Evolutionary conservation across 2,888 invertebrate genomes (phyloP).

Genomic region (Xanthia icteritia): DNA sequence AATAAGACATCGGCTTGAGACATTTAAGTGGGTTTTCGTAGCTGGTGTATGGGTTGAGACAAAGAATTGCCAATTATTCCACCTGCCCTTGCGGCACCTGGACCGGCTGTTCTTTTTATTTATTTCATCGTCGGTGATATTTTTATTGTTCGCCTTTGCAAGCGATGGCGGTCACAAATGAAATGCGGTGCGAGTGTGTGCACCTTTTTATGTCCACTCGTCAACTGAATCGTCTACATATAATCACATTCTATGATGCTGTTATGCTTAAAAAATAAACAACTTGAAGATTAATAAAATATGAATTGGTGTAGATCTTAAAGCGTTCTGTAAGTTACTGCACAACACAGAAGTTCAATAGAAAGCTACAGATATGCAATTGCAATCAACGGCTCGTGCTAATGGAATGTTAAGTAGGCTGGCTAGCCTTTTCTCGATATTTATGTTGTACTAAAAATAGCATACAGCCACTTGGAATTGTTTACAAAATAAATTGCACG

Average conservation of each 20-base stretch:
- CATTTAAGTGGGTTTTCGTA: conserved; percentile 83
- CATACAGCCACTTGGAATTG: conserved; percentile 32
- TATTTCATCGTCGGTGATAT: conserved; percentile 89
- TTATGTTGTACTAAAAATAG: conserved; percentile 50
- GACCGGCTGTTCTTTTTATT: conserved; percentile 89
- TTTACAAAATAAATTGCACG: conserved; percentile 43
- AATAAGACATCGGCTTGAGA: conserved; percentile 80
- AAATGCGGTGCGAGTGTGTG: conserved; percentile 74
- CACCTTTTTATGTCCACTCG: conserved; percentile 73
- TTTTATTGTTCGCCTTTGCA: conserved; percentile 88
- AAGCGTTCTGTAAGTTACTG: conserved; percentile 3
- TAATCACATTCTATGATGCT: conserved; percentile 63
- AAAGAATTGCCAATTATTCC: conserved; percentile 90
- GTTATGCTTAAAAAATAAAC: conserved; percentile 28
- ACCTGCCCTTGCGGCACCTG: conserved; percentile 89
- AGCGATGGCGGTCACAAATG: conserved; percentile 80
- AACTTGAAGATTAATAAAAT: conserved; percentile 9
- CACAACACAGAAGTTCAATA: conserved; percentile 30
- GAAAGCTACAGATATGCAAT: conserved; percentile 48
- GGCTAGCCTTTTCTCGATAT: conserved; percentile 46
- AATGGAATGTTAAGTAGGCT: conserved; percentile 52
- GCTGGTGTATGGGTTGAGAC: conserved; percentile 84
- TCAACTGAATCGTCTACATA: conserved; percentile 69
- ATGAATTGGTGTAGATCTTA: background rate
- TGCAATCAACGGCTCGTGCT: conserved; percentile 49